A percentile compares a stretch with the other conserved stretches of the same genome.
Evolutionary conservation across 2,888 invertebrate species (phyloP).

Genomic region (Iselma pallidipennis): DNA sequence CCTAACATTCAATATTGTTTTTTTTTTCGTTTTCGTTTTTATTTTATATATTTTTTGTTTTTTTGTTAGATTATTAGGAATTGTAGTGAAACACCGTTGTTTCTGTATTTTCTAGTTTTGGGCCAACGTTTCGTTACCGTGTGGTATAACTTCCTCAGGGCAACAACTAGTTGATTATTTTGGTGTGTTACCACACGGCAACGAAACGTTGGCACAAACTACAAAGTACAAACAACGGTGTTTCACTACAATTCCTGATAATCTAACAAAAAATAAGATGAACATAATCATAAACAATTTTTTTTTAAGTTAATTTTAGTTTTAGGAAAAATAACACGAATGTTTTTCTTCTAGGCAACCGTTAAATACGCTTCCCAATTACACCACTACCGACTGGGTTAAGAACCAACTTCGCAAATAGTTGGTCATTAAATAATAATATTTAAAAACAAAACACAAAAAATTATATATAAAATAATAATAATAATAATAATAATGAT

Average conservation of each 20-base stretch:
- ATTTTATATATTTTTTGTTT: constrained; percentile 15
- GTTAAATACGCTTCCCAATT: constrained; percentile 48
- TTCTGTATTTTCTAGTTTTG: too few species aligned
- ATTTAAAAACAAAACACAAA: constrained; percentile 11
- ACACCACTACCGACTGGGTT: constrained; percentile 47
- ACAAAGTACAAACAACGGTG: too few species aligned
- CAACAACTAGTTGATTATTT: too few species aligned
- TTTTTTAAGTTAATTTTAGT: constrained; percentile 27
- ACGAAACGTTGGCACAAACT: too few species aligned
- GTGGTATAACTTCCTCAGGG: too few species aligned
- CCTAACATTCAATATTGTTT: constrained; percentile 16
- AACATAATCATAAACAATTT: too few species aligned
- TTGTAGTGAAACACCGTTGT: too few species aligned
- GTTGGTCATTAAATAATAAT: constrained; percentile 32
- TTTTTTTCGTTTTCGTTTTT: constrained; percentile 22
- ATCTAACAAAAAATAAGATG: too few species aligned
- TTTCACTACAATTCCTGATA: too few species aligned
- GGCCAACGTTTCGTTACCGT: too few species aligned
- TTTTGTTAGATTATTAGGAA: too few species aligned
- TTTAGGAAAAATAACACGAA: constrained; percentile 7
- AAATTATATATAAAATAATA: constrained; percentile 13
- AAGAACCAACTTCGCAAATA: constrained; percentile 40
- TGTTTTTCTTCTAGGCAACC: constrained; percentile 53
- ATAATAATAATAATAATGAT: constrained; percentile 8
- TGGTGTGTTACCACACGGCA: too few species aligned